Percentiles rank a stretch among this genome's conserved stretches.
phyloP scores from a whole-genome alignment of 1,140 invertebrate genomes.

The Agraylea sexmaculata region DNA sequence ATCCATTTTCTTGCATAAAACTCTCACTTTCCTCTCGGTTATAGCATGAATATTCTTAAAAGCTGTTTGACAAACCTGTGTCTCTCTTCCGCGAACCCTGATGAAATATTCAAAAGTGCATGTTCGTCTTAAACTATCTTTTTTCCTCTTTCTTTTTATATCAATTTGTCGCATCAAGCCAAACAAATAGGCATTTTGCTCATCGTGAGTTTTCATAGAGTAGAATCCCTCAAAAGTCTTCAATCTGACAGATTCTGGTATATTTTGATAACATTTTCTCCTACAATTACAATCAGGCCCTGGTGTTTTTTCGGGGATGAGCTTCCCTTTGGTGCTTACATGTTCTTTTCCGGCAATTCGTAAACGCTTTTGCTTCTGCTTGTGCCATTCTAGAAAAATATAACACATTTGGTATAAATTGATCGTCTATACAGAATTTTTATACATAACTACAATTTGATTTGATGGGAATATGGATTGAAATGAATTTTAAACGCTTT shows the following conservation, averaged over 20 bases:
- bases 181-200: conserved; percentile 47
- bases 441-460: no score
- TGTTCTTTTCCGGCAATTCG: conserved; percentile 43
- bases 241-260: conserved; percentile 37
- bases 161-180: conserved; percentile 45
- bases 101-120: conserved; percentile 47
- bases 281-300: conserved; percentile 43
- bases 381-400: conserved; percentile 42
- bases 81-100: conserved; percentile 40
- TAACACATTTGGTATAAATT: conserved; percentile 1
- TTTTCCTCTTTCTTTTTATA: conserved; percentile 42
- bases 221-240: conserved; percentile 45
- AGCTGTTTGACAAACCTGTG: conserved; percentile 45
- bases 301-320: conserved; percentile 39
- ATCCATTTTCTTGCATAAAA: conserved; percentile 45
- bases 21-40: conserved; percentile 43
- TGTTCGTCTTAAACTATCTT: conserved; percentile 39
- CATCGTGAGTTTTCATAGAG: conserved; percentile 44
- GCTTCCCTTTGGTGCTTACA: conserved; percentile 43
- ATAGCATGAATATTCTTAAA: conserved; percentile 47
- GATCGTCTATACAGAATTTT: no score
- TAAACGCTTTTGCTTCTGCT: conserved; percentile 43
- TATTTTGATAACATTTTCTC: conserved; percentile 39
- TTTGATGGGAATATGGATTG: no score
- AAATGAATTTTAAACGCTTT: no score